These are phyloP conservation scores for Philotrypesis tridentata DNA, from an alignment of 1,140 invertebrate genomes.

Conservation along the genomic window DNA sequence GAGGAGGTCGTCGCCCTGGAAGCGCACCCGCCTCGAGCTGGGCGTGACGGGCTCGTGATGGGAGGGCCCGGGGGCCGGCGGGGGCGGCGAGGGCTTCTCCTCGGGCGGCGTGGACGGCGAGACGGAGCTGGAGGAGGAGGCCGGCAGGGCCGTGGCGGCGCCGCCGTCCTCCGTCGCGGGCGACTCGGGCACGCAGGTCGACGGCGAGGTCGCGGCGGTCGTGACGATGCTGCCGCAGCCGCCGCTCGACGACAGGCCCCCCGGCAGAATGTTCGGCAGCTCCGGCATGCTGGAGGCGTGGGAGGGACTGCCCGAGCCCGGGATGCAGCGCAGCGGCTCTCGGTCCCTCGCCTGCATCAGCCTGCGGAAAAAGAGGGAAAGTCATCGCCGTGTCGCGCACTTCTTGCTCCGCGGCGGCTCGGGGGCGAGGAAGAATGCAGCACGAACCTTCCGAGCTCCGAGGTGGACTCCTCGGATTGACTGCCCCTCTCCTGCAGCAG, in stretches of 20 bases:
- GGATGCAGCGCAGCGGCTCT: slow-evolving; percentile 75
- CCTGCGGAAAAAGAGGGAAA: slow-evolving; percentile 64
- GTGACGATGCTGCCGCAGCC: slow-evolving; percentile 10
- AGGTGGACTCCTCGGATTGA: slow-evolving; percentile 62
- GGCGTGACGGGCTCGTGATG: slow-evolving; percentile 64
- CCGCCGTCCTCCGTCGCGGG: slow-evolving; percentile 57
- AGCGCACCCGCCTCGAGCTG: slow-evolving; percentile 75
- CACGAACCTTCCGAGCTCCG: slow-evolving; percentile 67
- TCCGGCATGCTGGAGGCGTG: slow-evolving; percentile 82
- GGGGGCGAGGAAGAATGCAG: too few relatives aligned
- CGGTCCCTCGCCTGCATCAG: slow-evolving; percentile 76
- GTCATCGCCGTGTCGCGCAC: too few relatives aligned
- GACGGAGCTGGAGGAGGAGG: slow-evolving; percentile 67
- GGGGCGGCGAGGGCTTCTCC: slow-evolving; percentile 53
- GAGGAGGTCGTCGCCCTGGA: slow-evolving; percentile 78
- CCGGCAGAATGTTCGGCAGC: slow-evolving; percentile 63
- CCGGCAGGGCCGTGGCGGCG: slow-evolving; percentile 45
- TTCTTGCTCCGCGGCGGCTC: too few relatives aligned
- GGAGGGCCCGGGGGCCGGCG: slow-evolving; percentile 49
- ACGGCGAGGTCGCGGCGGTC: slow-evolving; percentile 52
- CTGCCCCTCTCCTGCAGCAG: slow-evolving; percentile 70
- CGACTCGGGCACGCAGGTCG: slow-evolving; percentile 58
- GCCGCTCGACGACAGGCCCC: slow-evolving; percentile 50
- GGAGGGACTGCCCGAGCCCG: slow-evolving; percentile 63
- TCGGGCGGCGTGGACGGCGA: slow-evolving; percentile 63